These are phyloP conservation scores for Ectobius pallidus DNA, from an alignment of 2,888 invertebrate species.

Conservation along the genomic window DNA sequence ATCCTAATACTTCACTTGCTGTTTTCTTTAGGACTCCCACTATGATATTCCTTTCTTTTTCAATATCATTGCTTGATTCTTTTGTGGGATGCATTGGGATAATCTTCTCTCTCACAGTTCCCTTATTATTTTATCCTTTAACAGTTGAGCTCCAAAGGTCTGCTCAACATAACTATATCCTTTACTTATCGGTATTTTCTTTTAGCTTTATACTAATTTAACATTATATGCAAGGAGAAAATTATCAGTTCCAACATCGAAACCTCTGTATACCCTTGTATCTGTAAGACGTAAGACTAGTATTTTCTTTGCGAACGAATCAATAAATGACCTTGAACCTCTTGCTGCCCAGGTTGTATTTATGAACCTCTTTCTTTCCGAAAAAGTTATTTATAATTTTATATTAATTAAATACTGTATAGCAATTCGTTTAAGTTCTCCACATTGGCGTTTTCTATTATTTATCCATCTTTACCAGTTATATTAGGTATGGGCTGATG, in stretches of 20 bases:
- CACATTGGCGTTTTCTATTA: no score
- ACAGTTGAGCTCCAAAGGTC: not conserved
- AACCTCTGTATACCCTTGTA: not conserved
- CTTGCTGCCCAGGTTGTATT: not conserved
- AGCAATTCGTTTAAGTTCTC: no score
- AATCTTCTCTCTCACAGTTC: not conserved
- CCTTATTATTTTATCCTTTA: no score
- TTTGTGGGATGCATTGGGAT: no score
- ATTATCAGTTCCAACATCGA: not conserved
- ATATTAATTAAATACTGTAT: no score
- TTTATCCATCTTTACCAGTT: no score
- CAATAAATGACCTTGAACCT: not conserved
- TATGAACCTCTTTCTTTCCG: not conserved
- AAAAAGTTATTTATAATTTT: not conserved
- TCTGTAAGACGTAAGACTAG: not conserved
- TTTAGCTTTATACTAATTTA: not conserved
- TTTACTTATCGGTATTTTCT: not conserved
- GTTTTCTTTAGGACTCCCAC: not conserved
- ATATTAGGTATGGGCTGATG: no score
- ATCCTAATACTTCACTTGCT: not conserved
- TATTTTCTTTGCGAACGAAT: not conserved
- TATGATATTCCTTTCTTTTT: not conserved
- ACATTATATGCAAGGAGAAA: not conserved
- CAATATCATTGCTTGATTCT: not conserved
- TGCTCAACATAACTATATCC: not conserved